Evolutionary conservation across 2,797 vertebrate genomes (phyloP).

Genomic region (Ciconia nigra): DNA sequence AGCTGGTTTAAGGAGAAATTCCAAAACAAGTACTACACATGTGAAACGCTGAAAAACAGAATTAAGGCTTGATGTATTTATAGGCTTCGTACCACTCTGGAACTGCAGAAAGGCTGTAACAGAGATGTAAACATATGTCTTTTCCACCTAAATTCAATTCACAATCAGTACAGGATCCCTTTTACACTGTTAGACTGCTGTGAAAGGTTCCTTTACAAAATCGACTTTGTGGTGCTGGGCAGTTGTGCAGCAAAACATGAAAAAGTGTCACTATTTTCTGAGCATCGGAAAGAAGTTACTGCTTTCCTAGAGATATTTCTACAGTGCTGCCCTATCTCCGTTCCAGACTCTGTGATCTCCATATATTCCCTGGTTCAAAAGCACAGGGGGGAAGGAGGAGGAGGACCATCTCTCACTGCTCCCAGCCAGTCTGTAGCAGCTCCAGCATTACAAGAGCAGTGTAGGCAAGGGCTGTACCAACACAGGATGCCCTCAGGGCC

Average conservation of each 20-base stretch:
- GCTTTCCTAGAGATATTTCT: not conserved
- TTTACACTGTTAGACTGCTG: not conserved
- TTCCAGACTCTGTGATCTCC: not conserved
- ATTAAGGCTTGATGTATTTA: not conserved
- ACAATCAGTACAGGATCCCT: not conserved
- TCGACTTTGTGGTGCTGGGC: rapidly evolving
- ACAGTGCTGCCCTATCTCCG: not conserved
- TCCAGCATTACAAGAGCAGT: not conserved
- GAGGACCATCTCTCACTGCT: not conserved
- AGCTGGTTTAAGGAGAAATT: not conserved
- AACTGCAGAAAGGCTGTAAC: not conserved
- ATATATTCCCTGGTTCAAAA: not conserved
- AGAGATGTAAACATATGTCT: not conserved
- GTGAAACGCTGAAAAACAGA: not conserved
- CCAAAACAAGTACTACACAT: not conserved
- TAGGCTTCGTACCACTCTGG: not conserved
- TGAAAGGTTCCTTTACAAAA: not conserved
- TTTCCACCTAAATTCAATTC: not conserved
- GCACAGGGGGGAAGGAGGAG: not conserved
- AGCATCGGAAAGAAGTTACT: not conserved
- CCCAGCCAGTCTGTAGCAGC: not conserved
- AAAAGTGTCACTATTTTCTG: not conserved
- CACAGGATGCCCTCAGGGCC: not conserved
- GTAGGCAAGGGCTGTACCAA: not conserved
- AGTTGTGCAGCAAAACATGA: not conserved